Conservation (phyloP, 2,888 invertebrate species). For the Hedychridium roseum region DNA sequence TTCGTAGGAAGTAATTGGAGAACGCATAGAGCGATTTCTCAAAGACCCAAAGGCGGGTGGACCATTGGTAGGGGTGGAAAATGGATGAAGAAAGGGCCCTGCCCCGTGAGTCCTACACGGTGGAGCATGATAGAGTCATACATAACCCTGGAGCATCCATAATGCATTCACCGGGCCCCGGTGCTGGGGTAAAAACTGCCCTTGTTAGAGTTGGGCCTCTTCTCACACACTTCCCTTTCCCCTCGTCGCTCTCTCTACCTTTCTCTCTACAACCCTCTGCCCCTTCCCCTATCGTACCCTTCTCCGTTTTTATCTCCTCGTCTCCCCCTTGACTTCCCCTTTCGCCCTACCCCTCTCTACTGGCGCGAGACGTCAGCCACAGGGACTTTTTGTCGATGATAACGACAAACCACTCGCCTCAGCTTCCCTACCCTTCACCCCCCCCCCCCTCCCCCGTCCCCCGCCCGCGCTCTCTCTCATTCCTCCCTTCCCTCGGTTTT, state of each 20-base stretch:
- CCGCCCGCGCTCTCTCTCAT: too few relatives aligned
- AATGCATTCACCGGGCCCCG: slow-evolving; percentile 53
- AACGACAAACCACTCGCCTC: too few relatives aligned
- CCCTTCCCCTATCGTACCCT: slow-evolving; percentile 5
- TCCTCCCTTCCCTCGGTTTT: too few relatives aligned
- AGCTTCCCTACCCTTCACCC: too few relatives aligned
- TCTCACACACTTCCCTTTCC: slow-evolving; percentile 23
- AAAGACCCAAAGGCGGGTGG: not conserved
- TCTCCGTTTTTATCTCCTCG: slow-evolving; percentile 6
- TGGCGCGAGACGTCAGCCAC: slow-evolving; percentile 28
- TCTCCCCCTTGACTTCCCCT: slow-evolving; percentile 21
- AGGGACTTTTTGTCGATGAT: slow-evolving; percentile 34
- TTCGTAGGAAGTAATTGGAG: too few relatives aligned
- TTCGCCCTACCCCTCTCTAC: slow-evolving; percentile 22
- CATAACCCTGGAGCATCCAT: slow-evolving; percentile 58
- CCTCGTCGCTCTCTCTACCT: slow-evolving; percentile 14
- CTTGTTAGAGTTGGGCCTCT: slow-evolving; percentile 45
- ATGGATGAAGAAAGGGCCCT: not conserved
- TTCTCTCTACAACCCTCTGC: slow-evolving; percentile 22
- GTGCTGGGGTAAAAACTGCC: slow-evolving; percentile 48
- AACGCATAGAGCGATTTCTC: too few relatives aligned
- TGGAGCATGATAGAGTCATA: slow-evolving; percentile 60
- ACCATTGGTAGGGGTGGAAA: not conserved
- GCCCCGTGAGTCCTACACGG: slow-evolving; percentile 26
- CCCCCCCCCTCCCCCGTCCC: too few relatives aligned